Evolutionary conservation across 2,888 invertebrate genomes (phyloP), one percentile per base, ranked within the genome.

Genomic region (Luperina nickerlii): DNA sequence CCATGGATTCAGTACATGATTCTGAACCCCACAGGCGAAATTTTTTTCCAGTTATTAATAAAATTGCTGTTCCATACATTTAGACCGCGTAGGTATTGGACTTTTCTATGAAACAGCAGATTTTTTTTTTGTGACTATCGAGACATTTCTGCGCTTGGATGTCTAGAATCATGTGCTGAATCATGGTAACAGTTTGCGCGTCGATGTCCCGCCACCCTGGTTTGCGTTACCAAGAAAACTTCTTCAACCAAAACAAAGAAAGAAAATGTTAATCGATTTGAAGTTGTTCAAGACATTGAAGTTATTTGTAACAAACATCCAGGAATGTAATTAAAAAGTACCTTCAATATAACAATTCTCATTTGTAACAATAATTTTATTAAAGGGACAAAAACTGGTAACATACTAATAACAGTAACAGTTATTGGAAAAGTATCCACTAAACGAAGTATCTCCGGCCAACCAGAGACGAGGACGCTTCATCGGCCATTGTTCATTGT

Each of bases 341-440:
- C 38, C 8, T 38, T 42, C 2, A 78, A n/a, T 11, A n/a, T 9
- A 9, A 15, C 15, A 38, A 15, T 78, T 57, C n/a, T 62, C 7
- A 42, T 57, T 48, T 45, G 0, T 42, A 48, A 24, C 6, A 18
- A 38, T 24, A 5, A 27, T 54, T 11, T 42, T n/a, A 24, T 48
- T 1, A 38, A 6, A 45, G 15, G 0, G 4, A 18, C 4, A 80
- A 48, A 2, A 80, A 24, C 42, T 82, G 4, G 27, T 18, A 8
- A 66, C 77, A 27, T 27, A 45, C 7, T 45, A 54, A 48, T 24
- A 63, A 15, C n/a, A 54, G n/a, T 63, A 63, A 51, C 24, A 67
- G 51, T 67, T 79, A 79, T 79, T 78, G 13, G 32, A 32, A 54
- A 70, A 78, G 18, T 62, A n/a, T 48, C 7, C 38, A 18, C n/a